These are phyloP conservation scores for Neodiprion virginianus DNA, from an alignment of 1,140 invertebrate genomes.

Conservation along the genomic window DNA sequence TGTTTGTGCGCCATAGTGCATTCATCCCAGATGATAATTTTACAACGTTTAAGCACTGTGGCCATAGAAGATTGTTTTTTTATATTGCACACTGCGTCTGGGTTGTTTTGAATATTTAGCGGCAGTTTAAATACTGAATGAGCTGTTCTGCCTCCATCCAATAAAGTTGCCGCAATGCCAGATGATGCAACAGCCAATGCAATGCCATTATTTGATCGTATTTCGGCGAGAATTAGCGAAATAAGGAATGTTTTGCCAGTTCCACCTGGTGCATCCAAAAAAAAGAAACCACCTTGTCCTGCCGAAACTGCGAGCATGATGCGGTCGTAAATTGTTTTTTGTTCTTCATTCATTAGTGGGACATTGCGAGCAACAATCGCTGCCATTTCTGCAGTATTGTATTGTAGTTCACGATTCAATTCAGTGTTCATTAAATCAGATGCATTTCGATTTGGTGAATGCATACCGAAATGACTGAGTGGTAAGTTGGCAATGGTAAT, in stretches of 20 bases:
- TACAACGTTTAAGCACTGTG: slow-evolving; percentile 34
- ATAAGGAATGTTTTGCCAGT: slow-evolving; percentile 45
- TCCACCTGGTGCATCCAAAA: slow-evolving; percentile 40
- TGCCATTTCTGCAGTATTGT: slow-evolving; percentile 28
- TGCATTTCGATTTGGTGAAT: too few species aligned
- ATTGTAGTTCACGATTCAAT: slow-evolving; percentile 46
- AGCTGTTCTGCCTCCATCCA: slow-evolving; percentile 36
- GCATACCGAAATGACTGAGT: too few species aligned
- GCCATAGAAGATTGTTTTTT: slow-evolving; percentile 28
- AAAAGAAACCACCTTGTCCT: slow-evolving; percentile 29
- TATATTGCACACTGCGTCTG: slow-evolving; percentile 45
- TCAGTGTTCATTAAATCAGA: slow-evolving; percentile 39
- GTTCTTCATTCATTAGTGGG: too few species aligned
- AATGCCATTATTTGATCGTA: slow-evolving; percentile 7
- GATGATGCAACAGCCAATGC: slow-evolving; percentile 33
- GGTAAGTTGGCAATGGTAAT: too few species aligned
- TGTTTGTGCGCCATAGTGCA: slow-evolving; percentile 41
- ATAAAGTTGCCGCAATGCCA: slow-evolving; percentile 41
- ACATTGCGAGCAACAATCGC: too few species aligned
- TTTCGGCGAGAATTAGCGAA: slow-evolving; percentile 27
- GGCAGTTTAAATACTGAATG: slow-evolving; percentile 39
- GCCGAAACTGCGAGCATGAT: background rate
- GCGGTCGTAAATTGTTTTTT: background rate
- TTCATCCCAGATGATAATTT: slow-evolving; percentile 40
- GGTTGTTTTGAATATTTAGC: slow-evolving; percentile 33